These are phyloP conservation scores for Philereme transversata DNA, from an alignment of 2,888 invertebrate genomes.

Conservation along the genomic window DNA sequence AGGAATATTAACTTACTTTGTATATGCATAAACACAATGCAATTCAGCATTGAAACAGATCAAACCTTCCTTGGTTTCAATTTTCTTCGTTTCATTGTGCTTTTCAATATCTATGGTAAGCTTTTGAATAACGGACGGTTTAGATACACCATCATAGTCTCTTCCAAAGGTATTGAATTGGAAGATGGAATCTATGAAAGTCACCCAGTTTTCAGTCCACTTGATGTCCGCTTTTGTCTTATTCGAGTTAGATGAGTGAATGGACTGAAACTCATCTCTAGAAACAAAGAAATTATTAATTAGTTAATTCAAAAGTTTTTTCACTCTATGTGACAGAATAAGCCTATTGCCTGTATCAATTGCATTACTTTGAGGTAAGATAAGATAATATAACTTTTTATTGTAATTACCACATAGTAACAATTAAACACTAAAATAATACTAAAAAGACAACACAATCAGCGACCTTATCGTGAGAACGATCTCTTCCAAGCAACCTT, in stretches of 20 bases:
- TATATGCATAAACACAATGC: conserved; percentile 32
- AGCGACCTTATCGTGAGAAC: no score
- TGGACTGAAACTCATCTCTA: conserved; percentile 48
- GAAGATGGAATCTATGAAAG: conserved; percentile 47
- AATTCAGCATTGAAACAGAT: conserved; percentile 34
- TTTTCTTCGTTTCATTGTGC: conserved; percentile 31
- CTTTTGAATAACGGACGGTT: conserved; percentile 41
- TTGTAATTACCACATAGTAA: no score
- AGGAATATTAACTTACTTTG: conserved; percentile 36
- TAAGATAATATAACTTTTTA: no score
- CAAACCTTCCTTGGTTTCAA: conserved; percentile 12
- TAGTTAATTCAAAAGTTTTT: background rate
- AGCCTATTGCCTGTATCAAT: no score
- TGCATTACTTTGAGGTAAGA: no score
- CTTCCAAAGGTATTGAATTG: conserved; percentile 45
- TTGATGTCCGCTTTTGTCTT: conserved; percentile 42
- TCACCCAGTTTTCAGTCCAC: conserved; percentile 48
- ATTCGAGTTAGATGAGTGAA: conserved; percentile 39
- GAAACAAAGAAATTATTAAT: conserved; percentile 12
- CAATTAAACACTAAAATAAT: no score
- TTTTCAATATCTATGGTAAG: conserved; percentile 40
- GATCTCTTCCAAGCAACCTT: no score
- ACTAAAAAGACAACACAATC: no score
- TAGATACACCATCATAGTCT: conserved; percentile 42
- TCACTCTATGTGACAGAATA: no score